These are phyloP conservation scores for Tetanocera ferruginea DNA, from an alignment of 2,888 invertebrate genomes.

Conservation along the genomic window DNA sequence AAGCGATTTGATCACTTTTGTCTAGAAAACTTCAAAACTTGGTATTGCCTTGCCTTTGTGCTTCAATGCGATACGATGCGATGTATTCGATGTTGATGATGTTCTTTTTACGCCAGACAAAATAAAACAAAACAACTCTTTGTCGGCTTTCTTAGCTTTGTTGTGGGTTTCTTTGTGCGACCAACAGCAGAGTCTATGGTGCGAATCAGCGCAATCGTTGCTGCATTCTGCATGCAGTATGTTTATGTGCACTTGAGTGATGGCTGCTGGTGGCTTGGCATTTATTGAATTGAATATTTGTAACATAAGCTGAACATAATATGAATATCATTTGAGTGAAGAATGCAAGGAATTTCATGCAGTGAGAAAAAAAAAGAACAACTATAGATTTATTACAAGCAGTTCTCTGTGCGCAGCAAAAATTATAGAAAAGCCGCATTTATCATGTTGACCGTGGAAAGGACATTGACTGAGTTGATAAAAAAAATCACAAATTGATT, in stretches of 20 bases:
- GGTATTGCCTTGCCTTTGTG: too few relatives aligned
- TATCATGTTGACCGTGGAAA: too few relatives aligned
- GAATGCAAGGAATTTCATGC: background rate
- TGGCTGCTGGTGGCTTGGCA: background rate
- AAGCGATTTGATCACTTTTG: too few relatives aligned
- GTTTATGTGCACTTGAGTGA: slow-evolving; percentile 9
- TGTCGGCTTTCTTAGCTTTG: background rate
- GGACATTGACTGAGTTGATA: too few relatives aligned
- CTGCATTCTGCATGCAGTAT: background rate
- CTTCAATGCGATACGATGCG: too few relatives aligned
- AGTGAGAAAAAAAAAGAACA: too few relatives aligned
- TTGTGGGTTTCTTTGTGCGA: slow-evolving; percentile 13
- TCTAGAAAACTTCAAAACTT: too few relatives aligned
- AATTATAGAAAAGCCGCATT: too few relatives aligned
- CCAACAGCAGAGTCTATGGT: background rate
- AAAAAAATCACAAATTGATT: too few relatives aligned
- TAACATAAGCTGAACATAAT: background rate
- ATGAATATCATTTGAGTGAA: background rate
- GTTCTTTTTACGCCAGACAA: background rate
- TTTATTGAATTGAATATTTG: background rate
- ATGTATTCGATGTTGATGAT: too few relatives aligned
- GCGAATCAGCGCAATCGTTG: background rate
- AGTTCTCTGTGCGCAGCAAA: too few relatives aligned
- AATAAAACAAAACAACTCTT: slow-evolving; percentile 18
- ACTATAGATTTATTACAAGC: too few relatives aligned